Percentiles rank a stretch among this genome's conserved stretches.
phyloP scores from a whole-genome alignment of 2,888 invertebrate genomes.

The Tetragonula carbonaria region DNA sequence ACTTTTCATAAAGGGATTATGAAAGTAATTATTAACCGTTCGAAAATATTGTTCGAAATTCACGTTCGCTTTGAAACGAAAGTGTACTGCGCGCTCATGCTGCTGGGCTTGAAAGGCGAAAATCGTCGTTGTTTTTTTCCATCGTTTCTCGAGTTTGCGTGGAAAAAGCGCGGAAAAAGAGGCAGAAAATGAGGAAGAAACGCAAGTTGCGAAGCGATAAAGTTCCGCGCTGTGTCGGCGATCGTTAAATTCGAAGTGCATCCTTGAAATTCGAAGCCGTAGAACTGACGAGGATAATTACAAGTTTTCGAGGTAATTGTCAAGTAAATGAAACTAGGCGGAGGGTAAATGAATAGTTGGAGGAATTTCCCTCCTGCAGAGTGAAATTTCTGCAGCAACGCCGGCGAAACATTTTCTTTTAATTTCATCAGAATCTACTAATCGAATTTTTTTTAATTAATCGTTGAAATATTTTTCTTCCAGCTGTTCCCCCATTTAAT shows the following conservation, averaged over 20 bases:
- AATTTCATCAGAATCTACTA: background rate
- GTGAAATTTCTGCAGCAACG: constrained; percentile 31
- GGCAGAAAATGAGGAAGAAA: background rate
- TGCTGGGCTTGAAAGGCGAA: background rate
- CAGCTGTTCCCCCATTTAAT: background rate
- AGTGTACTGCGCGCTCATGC: background rate
- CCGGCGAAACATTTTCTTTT: background rate
- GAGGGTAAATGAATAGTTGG: constrained; percentile 48
- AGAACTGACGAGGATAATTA: constrained; percentile 65
- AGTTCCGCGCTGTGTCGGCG: constrained; percentile 48
- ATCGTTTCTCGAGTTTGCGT: background rate
- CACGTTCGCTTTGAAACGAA: background rate
- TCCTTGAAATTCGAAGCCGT: constrained; percentile 54
- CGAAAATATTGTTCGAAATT: background rate
- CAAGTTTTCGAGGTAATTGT: constrained; percentile 59
- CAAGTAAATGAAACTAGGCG: constrained; percentile 55
- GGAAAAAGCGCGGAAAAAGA: background rate
- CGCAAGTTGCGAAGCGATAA: constrained; percentile 33
- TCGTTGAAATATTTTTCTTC: constrained; percentile 13
- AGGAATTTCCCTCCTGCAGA: constrained; percentile 43
- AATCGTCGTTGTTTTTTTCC: background rate
- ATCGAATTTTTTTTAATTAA: background rate
- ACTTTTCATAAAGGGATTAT: background rate
- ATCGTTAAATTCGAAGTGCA: constrained; percentile 57
- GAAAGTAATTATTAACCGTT: background rate